phyloP scores from a whole-genome alignment of 2,888 invertebrate species.

The Alitta virens region DNA sequence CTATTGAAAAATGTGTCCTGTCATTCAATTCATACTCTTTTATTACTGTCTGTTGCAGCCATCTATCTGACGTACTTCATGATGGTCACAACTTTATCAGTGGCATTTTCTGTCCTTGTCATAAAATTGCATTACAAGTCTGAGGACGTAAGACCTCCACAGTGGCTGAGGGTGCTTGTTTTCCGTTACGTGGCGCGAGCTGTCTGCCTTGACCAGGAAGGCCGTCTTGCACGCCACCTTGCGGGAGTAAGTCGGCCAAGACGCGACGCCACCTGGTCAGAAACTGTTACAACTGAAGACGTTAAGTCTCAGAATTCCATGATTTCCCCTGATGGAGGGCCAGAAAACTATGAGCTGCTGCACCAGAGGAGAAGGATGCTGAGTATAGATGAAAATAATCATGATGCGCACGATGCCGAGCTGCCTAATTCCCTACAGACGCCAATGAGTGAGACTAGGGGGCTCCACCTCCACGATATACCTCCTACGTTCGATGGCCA shows the following conservation, averaged over 20 bases:
- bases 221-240: neutral
- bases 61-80: slow-evolving; percentile 10
- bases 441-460: neutral
- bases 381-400: neutral
- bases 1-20: neutral
- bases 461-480: neutral
- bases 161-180: slow-evolving; percentile 1
- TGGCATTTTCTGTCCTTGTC: slow-evolving; percentile 4
- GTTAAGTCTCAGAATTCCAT: neutral
- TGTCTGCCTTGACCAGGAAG: neutral
- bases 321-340: neutral
- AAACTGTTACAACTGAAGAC: neutral
- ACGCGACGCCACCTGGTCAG: neutral
- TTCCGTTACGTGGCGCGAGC: neutral
- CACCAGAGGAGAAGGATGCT: neutral
- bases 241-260: neutral
- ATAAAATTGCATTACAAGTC: neutral
- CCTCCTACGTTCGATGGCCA: neutral
- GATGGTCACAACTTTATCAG: slow-evolving; percentile 3
- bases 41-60: neutral
- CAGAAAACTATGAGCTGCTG: neutral
- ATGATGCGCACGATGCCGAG: neutral
- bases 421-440: neutral
- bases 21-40: too few species aligned
- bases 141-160: neutral